These are phyloP conservation scores for Ceratina japonica DNA, from an alignment of 1,140 invertebrate species.

Conservation along the genomic window DNA sequence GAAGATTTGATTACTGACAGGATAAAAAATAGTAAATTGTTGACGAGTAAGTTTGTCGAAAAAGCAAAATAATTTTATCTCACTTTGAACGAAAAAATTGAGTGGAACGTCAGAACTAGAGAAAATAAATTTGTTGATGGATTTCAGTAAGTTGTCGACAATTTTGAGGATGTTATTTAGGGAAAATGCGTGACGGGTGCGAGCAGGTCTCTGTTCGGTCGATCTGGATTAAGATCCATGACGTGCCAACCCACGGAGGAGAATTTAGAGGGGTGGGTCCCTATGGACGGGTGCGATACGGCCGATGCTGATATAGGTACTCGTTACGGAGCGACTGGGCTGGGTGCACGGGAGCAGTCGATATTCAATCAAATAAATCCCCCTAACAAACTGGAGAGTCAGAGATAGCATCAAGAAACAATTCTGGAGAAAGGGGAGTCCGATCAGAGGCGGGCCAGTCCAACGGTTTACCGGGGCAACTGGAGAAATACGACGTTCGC, in stretches of 20 bases:
- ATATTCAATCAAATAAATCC: constrained; percentile 75
- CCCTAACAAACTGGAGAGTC: constrained; percentile 72
- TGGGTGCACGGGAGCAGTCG: constrained; percentile 56
- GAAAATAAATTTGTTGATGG: too few relatives aligned
- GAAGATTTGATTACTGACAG: neutral
- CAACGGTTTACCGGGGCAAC: constrained; percentile 1
- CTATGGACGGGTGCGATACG: constrained; percentile 50
- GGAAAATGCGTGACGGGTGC: constrained; percentile 5
- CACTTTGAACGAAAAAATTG: too few relatives aligned
- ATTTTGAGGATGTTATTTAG: neutral
- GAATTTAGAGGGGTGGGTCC: constrained; percentile 37
- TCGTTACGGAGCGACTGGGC: constrained; percentile 53
- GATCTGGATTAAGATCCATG: constrained; percentile 41
- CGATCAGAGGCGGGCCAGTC: constrained; percentile 13
- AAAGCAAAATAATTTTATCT: neutral
- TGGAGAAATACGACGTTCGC: neutral
- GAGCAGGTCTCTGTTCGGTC: neutral
- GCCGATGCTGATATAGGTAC: constrained; percentile 53
- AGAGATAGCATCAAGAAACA: constrained; percentile 72
- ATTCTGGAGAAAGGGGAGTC: constrained; percentile 34
- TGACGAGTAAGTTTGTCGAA: neutral
- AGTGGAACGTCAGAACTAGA: too few relatives aligned
- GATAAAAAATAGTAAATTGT: neutral
- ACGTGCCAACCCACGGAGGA: constrained; percentile 1
- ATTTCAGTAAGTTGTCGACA: too few relatives aligned